Evolutionary conservation across 1,140 invertebrate genomes (phyloP).

Genomic region (Drosophila repleta): DNA sequence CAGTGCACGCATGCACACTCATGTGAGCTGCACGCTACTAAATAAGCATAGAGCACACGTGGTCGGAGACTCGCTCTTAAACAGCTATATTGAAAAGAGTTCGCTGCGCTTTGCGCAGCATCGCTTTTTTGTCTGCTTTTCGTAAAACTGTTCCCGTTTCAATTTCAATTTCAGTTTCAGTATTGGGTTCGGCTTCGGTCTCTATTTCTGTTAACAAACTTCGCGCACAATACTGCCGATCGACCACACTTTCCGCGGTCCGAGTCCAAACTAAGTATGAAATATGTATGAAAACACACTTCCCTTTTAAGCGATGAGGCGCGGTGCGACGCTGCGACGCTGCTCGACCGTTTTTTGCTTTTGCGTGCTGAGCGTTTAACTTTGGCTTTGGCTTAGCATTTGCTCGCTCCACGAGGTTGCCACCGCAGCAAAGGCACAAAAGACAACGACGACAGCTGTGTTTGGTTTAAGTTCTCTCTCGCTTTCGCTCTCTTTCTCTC

Average conservation of each 20-base stretch:
- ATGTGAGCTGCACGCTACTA: not conserved
- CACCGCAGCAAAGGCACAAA: slow-evolving; percentile 2
- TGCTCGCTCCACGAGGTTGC: slow-evolving; percentile 19
- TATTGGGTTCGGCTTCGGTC: not conserved
- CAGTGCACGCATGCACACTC: slow-evolving; percentile 1
- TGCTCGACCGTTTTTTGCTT: slow-evolving; percentile 21
- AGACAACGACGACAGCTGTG: slow-evolving; percentile 30
- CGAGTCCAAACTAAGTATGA: slow-evolving; percentile 68
- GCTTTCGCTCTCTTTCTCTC: slow-evolving; percentile 9
- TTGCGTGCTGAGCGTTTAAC: slow-evolving; percentile 34
- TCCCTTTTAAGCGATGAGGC: slow-evolving; percentile 56
- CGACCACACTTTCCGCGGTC: slow-evolving; percentile 52
- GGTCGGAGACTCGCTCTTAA: slow-evolving; percentile 12
- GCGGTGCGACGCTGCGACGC: slow-evolving; percentile 2
- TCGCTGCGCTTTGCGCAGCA: slow-evolving; percentile 7
- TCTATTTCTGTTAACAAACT: not conserved
- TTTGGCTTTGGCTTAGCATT: slow-evolving; percentile 74
- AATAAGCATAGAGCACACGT: slow-evolving; percentile 44
- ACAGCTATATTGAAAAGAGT: slow-evolving; percentile 9
- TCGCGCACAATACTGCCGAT: slow-evolving; percentile 7
- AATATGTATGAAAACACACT: slow-evolving; percentile 42
- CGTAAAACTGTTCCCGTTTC: not conserved
- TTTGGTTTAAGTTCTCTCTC: slow-evolving; percentile 23
- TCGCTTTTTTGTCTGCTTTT: not conserved
- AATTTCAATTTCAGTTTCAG: no score